Percentiles rank a stretch among this genome's conserved stretches.
Evolutionary conservation across 2,888 invertebrate species (phyloP).

Genomic region (Cetonia aurata): DNA sequence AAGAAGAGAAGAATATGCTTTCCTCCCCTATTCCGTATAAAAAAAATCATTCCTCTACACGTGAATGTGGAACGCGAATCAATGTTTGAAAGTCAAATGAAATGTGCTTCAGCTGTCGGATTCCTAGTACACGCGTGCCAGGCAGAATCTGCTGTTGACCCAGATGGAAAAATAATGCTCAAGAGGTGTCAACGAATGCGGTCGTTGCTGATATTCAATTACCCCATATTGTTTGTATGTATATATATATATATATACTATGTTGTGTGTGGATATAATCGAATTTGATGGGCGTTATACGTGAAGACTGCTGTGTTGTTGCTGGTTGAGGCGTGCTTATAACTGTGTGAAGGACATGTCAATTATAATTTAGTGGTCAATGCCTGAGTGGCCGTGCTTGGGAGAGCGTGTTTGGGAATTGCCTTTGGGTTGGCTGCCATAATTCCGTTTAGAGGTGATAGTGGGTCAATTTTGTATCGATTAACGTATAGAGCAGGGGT

Average conservation of each 20-base stretch:
- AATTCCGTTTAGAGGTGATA: no score
- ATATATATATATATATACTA: no score
- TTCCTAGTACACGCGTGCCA: neutral
- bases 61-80: neutral
- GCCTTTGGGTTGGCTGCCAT: no score
- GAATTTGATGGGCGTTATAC: neutral
- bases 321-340: no score
- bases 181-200: neutral
- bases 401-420: neutral
- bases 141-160: conserved; percentile 1
- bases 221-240: neutral
- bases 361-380: neutral
- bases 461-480: no score
- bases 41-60: no score
- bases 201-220: neutral
- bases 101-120: neutral
- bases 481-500: no score
- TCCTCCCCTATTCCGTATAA: no score
- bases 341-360: neutral
- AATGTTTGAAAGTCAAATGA: neutral
- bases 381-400: neutral
- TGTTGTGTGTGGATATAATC: neutral
- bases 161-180: neutral
- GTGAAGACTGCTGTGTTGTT: neutral
- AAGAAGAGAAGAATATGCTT: no score